These are phyloP conservation scores for Hydrocynus forskahlii DNA, from an alignment of 2,797 vertebrate species.

Conservation along the genomic window DNA sequence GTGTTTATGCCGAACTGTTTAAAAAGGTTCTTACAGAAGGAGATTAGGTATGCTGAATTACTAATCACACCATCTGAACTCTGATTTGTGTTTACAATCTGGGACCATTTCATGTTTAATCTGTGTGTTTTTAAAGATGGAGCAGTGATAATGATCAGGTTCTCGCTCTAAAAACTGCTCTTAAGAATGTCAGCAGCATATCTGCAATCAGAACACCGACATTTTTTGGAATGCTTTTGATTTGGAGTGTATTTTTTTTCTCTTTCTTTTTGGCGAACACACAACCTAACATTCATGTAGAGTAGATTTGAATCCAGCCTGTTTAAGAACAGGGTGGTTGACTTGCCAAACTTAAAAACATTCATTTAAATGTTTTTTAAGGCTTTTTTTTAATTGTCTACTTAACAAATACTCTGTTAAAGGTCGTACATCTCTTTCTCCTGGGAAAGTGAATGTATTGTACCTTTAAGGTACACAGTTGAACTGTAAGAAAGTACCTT, in stretches of 20 bases:
- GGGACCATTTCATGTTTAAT: conserved; percentile 67
- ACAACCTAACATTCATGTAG: background rate
- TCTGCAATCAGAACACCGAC: conserved; percentile 54
- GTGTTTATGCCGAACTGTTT: conserved; percentile 52
- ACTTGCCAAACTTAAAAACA: too few relatives aligned
- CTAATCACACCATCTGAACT: conserved; percentile 66
- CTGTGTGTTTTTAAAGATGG: conserved; percentile 70
- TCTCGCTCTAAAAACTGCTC: conserved; percentile 46
- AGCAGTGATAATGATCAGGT: conserved; percentile 64
- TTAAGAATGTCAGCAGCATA: conserved; percentile 56
- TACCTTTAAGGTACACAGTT: too few relatives aligned
- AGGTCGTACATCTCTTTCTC: too few relatives aligned
- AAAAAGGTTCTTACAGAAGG: conserved; percentile 47
- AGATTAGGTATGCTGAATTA: conserved; percentile 71
- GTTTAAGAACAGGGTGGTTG: background rate
- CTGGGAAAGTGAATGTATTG: too few relatives aligned
- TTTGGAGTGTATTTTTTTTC: conserved; percentile 3
- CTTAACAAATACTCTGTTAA: too few relatives aligned
- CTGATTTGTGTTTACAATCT: conserved; percentile 70
- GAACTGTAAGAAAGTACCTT: too few relatives aligned
- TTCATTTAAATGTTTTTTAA: too few relatives aligned
- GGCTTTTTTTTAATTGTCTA: too few relatives aligned
- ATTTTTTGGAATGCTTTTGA: conserved; percentile 27
- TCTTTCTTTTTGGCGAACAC: background rate
- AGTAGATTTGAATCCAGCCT: background rate